A percentile compares a stretch with the other conserved stretches of the same genome.
Evolutionary conservation across 2,113 vertebrate genomes (phyloP).

Genomic region (Stegostoma tigrinum): DNA sequence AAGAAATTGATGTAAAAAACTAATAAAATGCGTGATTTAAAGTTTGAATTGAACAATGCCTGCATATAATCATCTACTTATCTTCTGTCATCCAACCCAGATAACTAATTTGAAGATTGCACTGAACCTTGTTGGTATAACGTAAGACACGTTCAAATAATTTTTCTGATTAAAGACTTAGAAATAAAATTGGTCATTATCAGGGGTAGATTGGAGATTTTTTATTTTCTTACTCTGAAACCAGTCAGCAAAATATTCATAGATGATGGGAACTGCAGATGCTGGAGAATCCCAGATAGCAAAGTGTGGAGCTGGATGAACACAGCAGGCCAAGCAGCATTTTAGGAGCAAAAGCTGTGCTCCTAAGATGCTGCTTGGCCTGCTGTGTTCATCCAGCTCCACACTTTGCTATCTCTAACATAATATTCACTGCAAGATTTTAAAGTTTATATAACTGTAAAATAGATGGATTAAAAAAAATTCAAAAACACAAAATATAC

Average conservation of each 20-base stretch:
- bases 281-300: no score
- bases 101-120: background rate
- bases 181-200: background rate
- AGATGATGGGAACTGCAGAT: no score
- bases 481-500: slow-evolving; percentile 66
- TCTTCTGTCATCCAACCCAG: background rate
- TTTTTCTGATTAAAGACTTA: background rate
- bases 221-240: background rate
- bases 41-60: background rate
- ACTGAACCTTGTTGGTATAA: background rate
- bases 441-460: background rate
- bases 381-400: no score
- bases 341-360: no score
- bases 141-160: background rate
- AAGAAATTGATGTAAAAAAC: background rate
- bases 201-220: background rate
- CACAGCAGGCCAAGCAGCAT: no score
- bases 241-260: background rate
- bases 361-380: no score
- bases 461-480: slow-evolving; percentile 52
- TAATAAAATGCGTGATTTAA: background rate
- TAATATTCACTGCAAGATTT: background rate
- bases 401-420: no score
- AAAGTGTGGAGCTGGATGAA: no score
- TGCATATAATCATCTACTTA: background rate